phyloP scores from a whole-genome alignment of 2,113 vertebrate species.

The Sialia sialis region DNA sequence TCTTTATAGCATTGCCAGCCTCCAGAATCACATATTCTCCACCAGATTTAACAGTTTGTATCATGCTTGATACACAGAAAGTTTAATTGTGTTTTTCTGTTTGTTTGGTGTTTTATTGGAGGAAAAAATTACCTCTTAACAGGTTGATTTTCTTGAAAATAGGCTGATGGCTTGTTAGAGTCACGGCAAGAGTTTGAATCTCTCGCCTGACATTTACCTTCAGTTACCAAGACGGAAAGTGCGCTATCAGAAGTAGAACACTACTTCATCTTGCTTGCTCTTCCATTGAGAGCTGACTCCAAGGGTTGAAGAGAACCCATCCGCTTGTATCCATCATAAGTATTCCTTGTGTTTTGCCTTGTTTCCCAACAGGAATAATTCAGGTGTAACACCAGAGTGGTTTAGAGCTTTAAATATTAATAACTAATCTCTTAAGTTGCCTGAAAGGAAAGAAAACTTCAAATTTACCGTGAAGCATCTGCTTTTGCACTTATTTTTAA shows the following conservation, averaged over 20 bases:
- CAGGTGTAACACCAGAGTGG: background rate
- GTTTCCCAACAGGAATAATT: background rate
- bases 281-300: background rate
- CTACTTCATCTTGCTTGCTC: background rate
- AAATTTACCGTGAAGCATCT: background rate
- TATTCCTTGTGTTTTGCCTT: background rate
- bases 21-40: background rate
- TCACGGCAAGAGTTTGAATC: background rate
- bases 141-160: background rate
- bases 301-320: background rate
- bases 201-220: background rate
- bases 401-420: background rate
- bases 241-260: background rate
- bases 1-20: background rate
- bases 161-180: background rate
- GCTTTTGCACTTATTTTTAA: background rate
- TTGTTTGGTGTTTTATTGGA: background rate
- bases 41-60: background rate
- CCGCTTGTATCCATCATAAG: background rate
- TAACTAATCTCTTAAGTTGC: background rate
- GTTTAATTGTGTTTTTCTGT: background rate
- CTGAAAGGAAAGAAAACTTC: background rate
- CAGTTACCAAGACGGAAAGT: background rate
- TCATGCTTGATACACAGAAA: background rate
- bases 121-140: background rate